Percentiles rank a stretch among this genome's conserved stretches.
Conservation (phyloP, 2,113 vertebrate species). For the Spea multiplicata region DNA sequence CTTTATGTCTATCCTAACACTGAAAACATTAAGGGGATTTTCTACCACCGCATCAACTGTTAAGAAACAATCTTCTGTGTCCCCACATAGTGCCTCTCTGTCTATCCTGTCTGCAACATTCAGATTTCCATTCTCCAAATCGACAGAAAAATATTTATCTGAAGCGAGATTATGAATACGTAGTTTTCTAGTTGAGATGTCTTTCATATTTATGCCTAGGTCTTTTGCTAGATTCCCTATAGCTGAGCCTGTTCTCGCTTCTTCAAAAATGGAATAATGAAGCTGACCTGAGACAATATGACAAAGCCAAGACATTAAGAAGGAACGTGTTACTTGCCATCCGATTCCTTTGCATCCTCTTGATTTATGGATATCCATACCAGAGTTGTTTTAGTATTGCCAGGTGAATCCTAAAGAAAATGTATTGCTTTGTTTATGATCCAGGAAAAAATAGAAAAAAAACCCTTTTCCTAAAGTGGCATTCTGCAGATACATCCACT, state of each 20-base stretch:
- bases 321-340: slow-evolving; percentile 43
- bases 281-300: slow-evolving; percentile 51
- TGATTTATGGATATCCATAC: not conserved
- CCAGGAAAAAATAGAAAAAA: not conserved
- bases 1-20: slow-evolving; percentile 44
- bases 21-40: slow-evolving; percentile 65
- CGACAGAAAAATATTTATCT: slow-evolving; percentile 56
- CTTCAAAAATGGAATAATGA: slow-evolving; percentile 62
- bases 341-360: not conserved
- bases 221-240: slow-evolving; percentile 73
- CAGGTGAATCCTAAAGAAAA: not conserved
- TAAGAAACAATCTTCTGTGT: slow-evolving; percentile 64
- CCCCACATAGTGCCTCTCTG: slow-evolving; percentile 67
- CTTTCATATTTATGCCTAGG: slow-evolving; percentile 64
- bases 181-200: slow-evolving; percentile 61
- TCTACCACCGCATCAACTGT: slow-evolving; percentile 69
- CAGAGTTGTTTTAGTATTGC: not conserved
- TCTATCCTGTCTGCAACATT: slow-evolving; percentile 60
- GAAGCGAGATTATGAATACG: slow-evolving; percentile 46
- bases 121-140: slow-evolving; percentile 66
- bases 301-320: slow-evolving; percentile 48
- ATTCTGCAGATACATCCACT: not conserved
- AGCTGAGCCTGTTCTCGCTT: slow-evolving; percentile 59
- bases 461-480: not conserved
- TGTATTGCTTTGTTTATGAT: not conserved